Evolutionary conservation across 2,113 vertebrate genomes (phyloP).

Genomic region (Oncorhynchus clarkii): DNA sequence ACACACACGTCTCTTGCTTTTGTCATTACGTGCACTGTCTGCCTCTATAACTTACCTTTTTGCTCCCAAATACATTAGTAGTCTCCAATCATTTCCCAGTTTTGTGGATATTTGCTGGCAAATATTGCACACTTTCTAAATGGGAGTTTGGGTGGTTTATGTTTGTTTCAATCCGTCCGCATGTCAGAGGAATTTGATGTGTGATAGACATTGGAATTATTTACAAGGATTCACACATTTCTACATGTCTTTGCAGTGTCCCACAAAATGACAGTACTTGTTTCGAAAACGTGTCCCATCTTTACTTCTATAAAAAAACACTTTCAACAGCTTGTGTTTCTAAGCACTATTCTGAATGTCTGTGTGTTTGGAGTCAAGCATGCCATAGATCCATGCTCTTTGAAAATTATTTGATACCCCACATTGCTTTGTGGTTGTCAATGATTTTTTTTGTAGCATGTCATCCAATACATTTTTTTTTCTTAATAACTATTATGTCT

Average conservation of each 20-base stretch:
- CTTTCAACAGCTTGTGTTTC: slow-evolving; percentile 13
- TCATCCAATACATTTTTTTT: slow-evolving; percentile 31
- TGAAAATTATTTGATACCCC: slow-evolving; percentile 17
- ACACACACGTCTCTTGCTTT: not conserved
- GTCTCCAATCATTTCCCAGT: slow-evolving; percentile 25
- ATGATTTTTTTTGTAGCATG: slow-evolving; percentile 19
- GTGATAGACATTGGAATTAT: not conserved
- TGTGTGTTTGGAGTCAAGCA: slow-evolving; percentile 29
- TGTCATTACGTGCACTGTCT: not conserved
- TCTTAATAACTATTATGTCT: slow-evolving; percentile 35
- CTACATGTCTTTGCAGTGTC: slow-evolving; percentile 5
- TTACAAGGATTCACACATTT: not conserved
- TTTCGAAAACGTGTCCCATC: not conserved
- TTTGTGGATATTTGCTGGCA: slow-evolving; percentile 65
- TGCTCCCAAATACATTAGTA: not conserved
- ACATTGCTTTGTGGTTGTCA: slow-evolving; percentile 25
- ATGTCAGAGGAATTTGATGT: not conserved
- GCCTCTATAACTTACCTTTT: not conserved
- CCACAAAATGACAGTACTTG: not conserved
- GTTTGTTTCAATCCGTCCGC: not conserved
- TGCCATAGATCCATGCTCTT: slow-evolving; percentile 43
- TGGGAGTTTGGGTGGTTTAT: slow-evolving; percentile 24
- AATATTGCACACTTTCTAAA: slow-evolving; percentile 56
- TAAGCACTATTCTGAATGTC: slow-evolving; percentile 46
- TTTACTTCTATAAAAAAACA: not conserved